These are phyloP conservation scores for Phataginus tricuspis DNA, from an alignment of 2,797 vertebrate species.

Conservation along the genomic window DNA sequence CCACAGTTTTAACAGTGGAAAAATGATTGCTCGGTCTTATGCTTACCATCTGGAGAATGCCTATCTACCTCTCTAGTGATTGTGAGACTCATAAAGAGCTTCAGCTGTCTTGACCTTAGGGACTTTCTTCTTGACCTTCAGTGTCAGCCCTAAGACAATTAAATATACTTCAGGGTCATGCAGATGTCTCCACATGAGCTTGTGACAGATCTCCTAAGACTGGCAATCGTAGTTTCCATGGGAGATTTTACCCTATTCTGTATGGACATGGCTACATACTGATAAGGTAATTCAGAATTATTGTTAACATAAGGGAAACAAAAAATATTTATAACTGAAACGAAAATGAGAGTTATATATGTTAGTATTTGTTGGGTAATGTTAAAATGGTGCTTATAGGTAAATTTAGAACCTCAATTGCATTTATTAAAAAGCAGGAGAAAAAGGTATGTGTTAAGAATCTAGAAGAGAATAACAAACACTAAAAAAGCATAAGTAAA, in stretches of 20 bases:
- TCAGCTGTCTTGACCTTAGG: background rate
- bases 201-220: background rate
- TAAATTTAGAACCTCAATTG: background rate
- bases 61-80: background rate
- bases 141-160: background rate
- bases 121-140: background rate
- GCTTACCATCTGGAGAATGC: background rate
- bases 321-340: background rate
- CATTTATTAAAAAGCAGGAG: background rate
- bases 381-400: slow-evolving; percentile 14
- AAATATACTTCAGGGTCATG: background rate
- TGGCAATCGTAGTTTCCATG: background rate
- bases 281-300: background rate
- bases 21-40: background rate
- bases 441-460: background rate
- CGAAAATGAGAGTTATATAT: background rate
- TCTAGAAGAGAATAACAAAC: background rate
- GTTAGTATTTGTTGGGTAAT: background rate
- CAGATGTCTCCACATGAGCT: background rate
- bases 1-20: background rate
- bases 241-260: background rate
- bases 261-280: background rate
- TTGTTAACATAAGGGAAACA: background rate
- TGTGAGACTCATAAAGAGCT: background rate
- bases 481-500: background rate